phyloP scores from a whole-genome alignment of 2,113 vertebrate species.

The Pao palembangensis region DNA sequence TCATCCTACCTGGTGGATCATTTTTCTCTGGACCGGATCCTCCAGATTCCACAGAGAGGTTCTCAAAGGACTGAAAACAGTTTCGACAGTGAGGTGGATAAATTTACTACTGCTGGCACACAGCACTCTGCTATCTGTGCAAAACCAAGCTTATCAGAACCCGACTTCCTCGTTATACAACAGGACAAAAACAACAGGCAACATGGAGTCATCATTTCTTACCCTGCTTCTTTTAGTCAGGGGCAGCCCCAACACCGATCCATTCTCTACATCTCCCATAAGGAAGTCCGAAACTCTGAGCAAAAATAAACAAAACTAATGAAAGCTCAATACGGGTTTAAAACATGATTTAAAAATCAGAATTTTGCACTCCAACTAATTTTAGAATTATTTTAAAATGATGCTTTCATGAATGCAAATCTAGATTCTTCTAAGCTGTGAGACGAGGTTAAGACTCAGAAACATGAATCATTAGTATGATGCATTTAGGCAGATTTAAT shows the following conservation, averaged over 20 bases:
- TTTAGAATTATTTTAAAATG: too few species aligned
- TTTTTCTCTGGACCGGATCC: slow-evolving; percentile 87
- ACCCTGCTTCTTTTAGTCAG: slow-evolving; percentile 89
- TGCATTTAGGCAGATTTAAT: too few species aligned
- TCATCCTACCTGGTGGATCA: slow-evolving; percentile 80
- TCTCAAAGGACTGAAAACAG: slow-evolving; percentile 88
- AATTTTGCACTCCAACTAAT: too few species aligned
- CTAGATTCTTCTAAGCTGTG: too few species aligned
- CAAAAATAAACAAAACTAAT: slow-evolving; percentile 14
- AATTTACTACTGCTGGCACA: slow-evolving; percentile 12
- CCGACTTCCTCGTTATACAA: slow-evolving; percentile 31
- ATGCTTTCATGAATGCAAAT: too few species aligned
- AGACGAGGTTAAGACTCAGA: too few species aligned
- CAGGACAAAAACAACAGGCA: slow-evolving; percentile 5
- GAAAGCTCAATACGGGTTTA: too few species aligned
- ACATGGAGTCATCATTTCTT: slow-evolving; percentile 45
- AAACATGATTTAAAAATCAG: too few species aligned
- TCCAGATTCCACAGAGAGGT: slow-evolving; percentile 86
- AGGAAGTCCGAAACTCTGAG: slow-evolving; percentile 97
- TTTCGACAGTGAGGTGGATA: neutral
- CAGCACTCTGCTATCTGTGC: neutral
- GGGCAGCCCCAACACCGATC: slow-evolving; percentile 86
- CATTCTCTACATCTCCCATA: slow-evolving; percentile 99
- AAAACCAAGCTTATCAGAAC: slow-evolving; percentile 44
- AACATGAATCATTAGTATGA: too few species aligned